Percentiles rank a stretch among this genome's conserved stretches.
Evolutionary conservation across 23 tunicate genomes (phyloP).

Genomic region (Clavelina lepadiformis): DNA sequence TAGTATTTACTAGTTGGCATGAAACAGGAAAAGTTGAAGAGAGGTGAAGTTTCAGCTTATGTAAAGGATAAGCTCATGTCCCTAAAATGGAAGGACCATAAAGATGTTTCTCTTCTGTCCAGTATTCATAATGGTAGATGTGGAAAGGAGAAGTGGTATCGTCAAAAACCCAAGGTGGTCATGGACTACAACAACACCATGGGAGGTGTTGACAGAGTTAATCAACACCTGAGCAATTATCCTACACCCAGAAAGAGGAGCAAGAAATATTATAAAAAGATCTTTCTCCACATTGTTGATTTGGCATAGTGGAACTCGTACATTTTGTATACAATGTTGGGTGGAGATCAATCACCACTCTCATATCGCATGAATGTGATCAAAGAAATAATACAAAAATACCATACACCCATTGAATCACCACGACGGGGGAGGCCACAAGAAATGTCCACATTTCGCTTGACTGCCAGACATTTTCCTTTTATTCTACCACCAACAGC

Average conservation of each 20-base stretch:
- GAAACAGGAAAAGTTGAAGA: conserved; percentile 11
- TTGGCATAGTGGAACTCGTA: conserved; percentile 22
- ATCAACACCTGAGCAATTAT: conserved; percentile 17
- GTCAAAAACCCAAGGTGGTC: conserved; percentile 15
- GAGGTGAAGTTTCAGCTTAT: conserved; percentile 16
- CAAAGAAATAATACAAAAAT: conserved; percentile 9
- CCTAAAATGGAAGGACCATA: conserved; percentile 15
- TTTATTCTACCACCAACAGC: conserved; percentile 3
- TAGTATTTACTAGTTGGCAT: no score
- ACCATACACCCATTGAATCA: conserved; percentile 11
- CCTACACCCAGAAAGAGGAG: conserved; percentile 8
- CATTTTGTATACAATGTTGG: conserved; percentile 15
- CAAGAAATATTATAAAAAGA: conserved; percentile 19
- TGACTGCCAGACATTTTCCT: conserved; percentile 25
- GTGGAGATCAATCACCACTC: conserved; percentile 13
- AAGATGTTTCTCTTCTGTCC: conserved; percentile 21
- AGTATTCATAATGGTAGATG: conserved; percentile 15
- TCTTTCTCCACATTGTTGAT: conserved; percentile 22
- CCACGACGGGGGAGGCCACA: conserved; percentile 17
- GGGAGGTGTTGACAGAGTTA: conserved; percentile 20
- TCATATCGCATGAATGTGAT: conserved; percentile 6
- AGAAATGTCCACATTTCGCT: conserved; percentile 3
- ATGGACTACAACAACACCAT: conserved; percentile 2
- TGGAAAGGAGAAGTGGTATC: not conserved
- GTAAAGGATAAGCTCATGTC: conserved; percentile 10